Evolutionary conservation across 2,113 vertebrate genomes (phyloP).

Genomic region (Dryoscopus gambensis): DNA sequence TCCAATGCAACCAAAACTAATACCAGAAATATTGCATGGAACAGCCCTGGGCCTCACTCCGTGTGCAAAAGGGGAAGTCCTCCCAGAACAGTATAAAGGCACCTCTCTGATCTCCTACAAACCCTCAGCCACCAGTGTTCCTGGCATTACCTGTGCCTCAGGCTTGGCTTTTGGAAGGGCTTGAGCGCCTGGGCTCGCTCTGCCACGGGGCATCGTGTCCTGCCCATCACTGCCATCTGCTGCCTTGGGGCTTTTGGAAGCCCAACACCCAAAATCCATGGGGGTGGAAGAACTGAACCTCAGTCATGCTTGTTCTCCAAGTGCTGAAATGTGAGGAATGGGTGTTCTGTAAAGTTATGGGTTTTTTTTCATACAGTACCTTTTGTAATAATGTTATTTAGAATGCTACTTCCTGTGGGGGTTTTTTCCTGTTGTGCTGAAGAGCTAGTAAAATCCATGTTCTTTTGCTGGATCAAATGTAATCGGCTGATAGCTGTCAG

Average conservation of each 20-base stretch:
- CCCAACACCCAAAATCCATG: neutral
- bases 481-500: neutral
- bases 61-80: neutral
- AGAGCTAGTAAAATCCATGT: neutral
- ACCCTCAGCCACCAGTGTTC: too few species aligned
- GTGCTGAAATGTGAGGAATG: neutral
- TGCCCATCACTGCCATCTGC: neutral
- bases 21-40: neutral
- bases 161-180: neutral
- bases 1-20: neutral
- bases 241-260: neutral
- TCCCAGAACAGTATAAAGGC: neutral
- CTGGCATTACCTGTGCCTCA: neutral
- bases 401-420: neutral
- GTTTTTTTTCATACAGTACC: neutral
- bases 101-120: neutral
- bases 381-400: neutral
- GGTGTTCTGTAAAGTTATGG: neutral
- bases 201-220: neutral
- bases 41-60: fast-evolving
- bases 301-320: neutral
- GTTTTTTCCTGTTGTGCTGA: neutral
- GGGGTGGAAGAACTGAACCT: neutral
- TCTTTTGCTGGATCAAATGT: neutral
- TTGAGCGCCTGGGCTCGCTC: neutral